Evolutionary conservation across 2,888 invertebrate genomes (phyloP).

Genomic region (Plusia festucae): DNA sequence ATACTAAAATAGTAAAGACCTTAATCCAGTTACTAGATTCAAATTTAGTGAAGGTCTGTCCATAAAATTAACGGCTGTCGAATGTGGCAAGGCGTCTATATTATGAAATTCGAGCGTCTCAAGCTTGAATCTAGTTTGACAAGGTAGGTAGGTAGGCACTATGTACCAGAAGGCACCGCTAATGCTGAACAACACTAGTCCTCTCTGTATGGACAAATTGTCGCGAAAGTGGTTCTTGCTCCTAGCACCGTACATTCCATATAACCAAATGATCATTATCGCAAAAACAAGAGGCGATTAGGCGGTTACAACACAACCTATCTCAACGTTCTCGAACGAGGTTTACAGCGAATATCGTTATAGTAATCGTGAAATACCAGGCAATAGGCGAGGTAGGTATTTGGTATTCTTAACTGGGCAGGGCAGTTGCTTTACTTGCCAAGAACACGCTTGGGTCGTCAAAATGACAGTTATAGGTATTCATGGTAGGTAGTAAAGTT

Average conservation of each 20-base stretch:
- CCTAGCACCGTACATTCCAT: slow-evolving; percentile 69
- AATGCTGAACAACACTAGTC: slow-evolving; percentile 58
- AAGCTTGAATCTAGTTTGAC: slow-evolving; percentile 75
- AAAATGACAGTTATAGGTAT: slow-evolving; percentile 24
- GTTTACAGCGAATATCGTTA: slow-evolving; percentile 44
- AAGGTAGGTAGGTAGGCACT: slow-evolving; percentile 24
- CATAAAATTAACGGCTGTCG: slow-evolving; percentile 46
- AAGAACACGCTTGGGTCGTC: slow-evolving; percentile 29
- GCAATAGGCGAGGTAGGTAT: too few species aligned
- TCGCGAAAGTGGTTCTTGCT: slow-evolving; percentile 82
- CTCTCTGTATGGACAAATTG: slow-evolving; percentile 67
- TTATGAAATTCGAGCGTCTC: slow-evolving; percentile 64
- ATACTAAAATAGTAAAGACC: slow-evolving; percentile 32
- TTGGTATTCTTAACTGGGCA: slow-evolving; percentile 47
- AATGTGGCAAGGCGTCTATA: slow-evolving; percentile 56
- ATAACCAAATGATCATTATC: slow-evolving; percentile 76
- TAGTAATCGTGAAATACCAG: slow-evolving; percentile 60
- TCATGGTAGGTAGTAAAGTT: too few species aligned
- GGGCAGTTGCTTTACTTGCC: slow-evolving; percentile 26
- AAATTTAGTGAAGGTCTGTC: slow-evolving; percentile 44
- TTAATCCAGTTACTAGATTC: slow-evolving; percentile 48
- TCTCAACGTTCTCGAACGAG: slow-evolving; percentile 58
- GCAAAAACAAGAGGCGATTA: slow-evolving; percentile 75
- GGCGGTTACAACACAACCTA: slow-evolving; percentile 64
- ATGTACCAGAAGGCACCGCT: slow-evolving; percentile 56